phyloP scores from a whole-genome alignment of 2,888 invertebrate species.

The Oithona nana region DNA sequence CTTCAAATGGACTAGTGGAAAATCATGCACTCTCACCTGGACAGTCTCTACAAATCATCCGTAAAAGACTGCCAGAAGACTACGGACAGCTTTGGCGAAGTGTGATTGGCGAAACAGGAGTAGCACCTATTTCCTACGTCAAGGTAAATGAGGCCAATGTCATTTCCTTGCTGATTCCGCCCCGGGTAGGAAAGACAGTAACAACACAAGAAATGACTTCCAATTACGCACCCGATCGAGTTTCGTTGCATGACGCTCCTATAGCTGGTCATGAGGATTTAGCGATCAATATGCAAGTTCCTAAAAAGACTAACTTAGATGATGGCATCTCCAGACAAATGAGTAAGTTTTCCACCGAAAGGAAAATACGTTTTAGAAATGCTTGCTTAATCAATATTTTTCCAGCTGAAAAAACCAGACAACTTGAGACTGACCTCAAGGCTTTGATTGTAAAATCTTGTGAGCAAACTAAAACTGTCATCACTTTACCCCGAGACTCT shows the following conservation, averaged over 20 bases:
- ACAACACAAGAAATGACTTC: not conserved
- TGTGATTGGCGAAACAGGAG: not conserved
- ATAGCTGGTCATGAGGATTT: not conserved
- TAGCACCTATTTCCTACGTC: constrained; percentile 5
- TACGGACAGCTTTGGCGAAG: not conserved
- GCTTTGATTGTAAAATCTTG: not conserved
- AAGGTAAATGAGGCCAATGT: constrained; percentile 1
- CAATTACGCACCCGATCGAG: not conserved
- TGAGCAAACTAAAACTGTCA: constrained; percentile 4
- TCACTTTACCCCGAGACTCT: not conserved
- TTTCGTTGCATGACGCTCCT: not conserved
- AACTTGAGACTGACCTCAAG: not conserved
- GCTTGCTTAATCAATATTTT: no score
- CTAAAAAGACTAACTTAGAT: no score
- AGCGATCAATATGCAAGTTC: not conserved
- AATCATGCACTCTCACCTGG: not conserved
- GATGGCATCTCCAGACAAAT: no score
- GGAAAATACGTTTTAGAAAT: no score
- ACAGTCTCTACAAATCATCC: not conserved
- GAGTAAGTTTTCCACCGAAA: no score
- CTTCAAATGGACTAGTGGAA: not conserved
- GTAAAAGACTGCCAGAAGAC: not conserved
- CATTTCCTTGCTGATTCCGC: constrained; percentile 5
- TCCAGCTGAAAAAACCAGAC: not conserved
- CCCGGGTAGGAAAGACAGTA: not conserved